Evolutionary conservation across 2,888 invertebrate species (phyloP).

Genomic region (Eurytoma adleriae): DNA sequence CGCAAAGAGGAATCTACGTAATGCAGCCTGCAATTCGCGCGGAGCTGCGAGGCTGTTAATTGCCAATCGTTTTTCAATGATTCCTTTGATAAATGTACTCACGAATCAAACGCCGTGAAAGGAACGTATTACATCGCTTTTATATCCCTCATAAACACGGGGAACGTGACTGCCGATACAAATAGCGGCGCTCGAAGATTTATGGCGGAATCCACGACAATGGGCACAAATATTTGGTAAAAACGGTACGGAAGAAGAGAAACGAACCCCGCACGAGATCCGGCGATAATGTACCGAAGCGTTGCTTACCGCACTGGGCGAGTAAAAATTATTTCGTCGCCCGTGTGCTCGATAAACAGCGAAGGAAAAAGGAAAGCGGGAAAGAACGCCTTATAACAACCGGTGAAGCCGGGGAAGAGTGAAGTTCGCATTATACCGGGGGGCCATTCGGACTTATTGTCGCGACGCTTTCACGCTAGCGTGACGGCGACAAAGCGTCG

Average conservation of each 20-base stretch:
- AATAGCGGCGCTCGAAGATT: slow-evolving; percentile 1
- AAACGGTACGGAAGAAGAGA: not conserved
- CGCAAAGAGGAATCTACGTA: not conserved
- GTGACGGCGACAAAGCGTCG: slow-evolving; percentile 39
- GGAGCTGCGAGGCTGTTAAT: not conserved
- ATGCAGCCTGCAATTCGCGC: not conserved
- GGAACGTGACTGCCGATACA: not conserved
- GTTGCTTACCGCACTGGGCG: not conserved
- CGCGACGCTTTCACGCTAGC: slow-evolving; percentile 35
- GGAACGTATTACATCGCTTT: not conserved
- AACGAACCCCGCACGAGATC: not conserved
- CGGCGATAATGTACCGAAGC: slow-evolving; percentile 17
- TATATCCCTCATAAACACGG: not conserved
- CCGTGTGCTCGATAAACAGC: not conserved
- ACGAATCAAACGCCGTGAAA: not conserved
- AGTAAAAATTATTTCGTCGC: slow-evolving; percentile 39
- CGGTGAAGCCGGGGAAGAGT: not conserved
- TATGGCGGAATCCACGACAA: not conserved
- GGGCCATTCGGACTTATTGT: slow-evolving; percentile 40
- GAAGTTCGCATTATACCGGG: not conserved
- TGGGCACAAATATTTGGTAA: slow-evolving; percentile 28
- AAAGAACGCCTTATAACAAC: slow-evolving; percentile 39
- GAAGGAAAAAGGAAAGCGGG: not conserved
- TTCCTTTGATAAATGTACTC: not conserved
- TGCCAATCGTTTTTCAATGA: not conserved